These are phyloP conservation scores for Brachionus manjavacas DNA, from an alignment of 1,140 invertebrate genomes.

Conservation along the genomic window DNA sequence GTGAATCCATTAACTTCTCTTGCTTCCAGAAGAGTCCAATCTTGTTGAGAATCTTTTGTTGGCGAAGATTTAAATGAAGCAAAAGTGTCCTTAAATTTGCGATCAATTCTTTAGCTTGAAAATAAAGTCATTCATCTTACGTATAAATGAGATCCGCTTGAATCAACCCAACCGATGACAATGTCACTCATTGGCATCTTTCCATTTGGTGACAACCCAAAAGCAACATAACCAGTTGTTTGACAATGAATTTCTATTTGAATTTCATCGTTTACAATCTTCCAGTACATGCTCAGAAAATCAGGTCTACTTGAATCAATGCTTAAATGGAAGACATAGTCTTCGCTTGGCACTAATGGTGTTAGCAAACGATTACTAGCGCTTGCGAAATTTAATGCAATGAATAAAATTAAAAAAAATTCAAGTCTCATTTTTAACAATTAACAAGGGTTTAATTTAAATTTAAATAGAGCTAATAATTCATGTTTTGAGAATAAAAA, in stretches of 20 bases:
- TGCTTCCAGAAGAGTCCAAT: background rate
- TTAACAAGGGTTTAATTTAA: background rate
- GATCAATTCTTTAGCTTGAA: background rate
- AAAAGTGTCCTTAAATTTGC: background rate
- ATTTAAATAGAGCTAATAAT: background rate
- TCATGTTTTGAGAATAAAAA: background rate
- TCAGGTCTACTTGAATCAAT: background rate
- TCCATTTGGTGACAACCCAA: slow-evolving; percentile 72
- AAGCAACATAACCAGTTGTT: slow-evolving; percentile 72
- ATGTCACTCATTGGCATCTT: slow-evolving; percentile 74
- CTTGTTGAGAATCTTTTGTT: background rate
- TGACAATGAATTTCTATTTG: slow-evolving; percentile 44
- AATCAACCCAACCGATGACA: slow-evolving; percentile 73
- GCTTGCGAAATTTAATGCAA: background rate
- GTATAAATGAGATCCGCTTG: background rate
- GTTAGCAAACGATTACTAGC: background rate
- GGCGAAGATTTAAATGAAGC: background rate
- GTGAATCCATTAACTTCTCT: slow-evolving; percentile 20
- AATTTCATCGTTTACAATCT: background rate
- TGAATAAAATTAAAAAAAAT: background rate
- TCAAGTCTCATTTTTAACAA: background rate
- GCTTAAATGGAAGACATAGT: background rate
- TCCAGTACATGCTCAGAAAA: background rate
- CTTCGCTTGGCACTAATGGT: background rate
- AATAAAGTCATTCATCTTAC: background rate